Percentiles rank a stretch among this genome's conserved stretches.
These are phyloP conservation scores for Tenebrosternarchus preto DNA, from an alignment of 2,113 vertebrate genomes.

Conservation along the genomic window DNA sequence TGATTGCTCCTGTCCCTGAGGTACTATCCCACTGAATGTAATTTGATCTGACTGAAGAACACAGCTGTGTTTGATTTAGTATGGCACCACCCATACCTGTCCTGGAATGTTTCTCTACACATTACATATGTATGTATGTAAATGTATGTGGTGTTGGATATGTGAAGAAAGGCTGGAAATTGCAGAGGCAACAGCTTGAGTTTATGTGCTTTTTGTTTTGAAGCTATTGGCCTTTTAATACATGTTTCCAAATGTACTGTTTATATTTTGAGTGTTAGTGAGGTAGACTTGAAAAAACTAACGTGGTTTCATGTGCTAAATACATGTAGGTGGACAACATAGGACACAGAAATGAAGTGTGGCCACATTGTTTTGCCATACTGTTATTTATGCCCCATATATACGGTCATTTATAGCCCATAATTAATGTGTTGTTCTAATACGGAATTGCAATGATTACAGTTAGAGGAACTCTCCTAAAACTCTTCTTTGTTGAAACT, in stretches of 20 bases:
- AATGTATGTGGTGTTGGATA: not conserved
- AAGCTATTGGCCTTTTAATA: not conserved
- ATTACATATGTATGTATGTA: not conserved
- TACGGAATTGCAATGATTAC: not conserved
- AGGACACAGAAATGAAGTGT: conserved; percentile 7
- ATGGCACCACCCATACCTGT: not conserved
- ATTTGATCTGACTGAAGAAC: conserved; percentile 11
- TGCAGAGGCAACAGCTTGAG: not conserved
- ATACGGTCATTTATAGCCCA: not conserved
- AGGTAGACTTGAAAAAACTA: not conserved
- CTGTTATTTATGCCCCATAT: not conserved
- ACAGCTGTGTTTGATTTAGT: conserved; percentile 23
- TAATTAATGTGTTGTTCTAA: not conserved
- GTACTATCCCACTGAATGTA: conserved; percentile 8
- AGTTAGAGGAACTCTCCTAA: not conserved
- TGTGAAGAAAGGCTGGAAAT: not conserved
- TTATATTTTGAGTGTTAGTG: not conserved
- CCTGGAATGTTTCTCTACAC: not conserved
- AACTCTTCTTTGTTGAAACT: not conserved
- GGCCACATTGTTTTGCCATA: conserved; percentile 2
- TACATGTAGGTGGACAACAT: conserved; percentile 1
- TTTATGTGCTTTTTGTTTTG: not conserved
- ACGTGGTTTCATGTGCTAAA: conserved; percentile 7
- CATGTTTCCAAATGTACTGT: conserved; percentile 8
- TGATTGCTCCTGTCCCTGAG: conserved; percentile 9